Percentiles rank a stretch among this genome's conserved stretches.
These are phyloP conservation scores for Colletes gigas DNA, from an alignment of 1,140 invertebrate genomes.

Conservation along the genomic window DNA sequence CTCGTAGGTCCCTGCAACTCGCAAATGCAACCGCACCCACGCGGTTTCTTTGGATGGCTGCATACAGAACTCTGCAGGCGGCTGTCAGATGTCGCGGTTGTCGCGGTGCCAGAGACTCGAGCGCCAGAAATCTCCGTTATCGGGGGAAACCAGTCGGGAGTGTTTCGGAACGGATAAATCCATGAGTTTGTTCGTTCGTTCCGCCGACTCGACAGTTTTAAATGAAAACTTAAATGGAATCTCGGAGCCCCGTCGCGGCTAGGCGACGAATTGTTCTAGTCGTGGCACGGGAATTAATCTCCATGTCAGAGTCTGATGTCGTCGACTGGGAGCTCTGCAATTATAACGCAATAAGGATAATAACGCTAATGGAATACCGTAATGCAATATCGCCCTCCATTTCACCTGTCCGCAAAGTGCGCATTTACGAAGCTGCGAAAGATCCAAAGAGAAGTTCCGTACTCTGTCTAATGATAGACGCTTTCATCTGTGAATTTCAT, in stretches of 20 bases:
- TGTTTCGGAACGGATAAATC: too few relatives aligned
- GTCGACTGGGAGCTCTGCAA: constrained; percentile 6
- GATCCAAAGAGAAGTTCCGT: constrained; percentile 6
- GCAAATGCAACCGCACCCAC: neutral
- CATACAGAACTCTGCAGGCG: constrained; percentile 21
- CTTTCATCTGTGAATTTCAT: neutral
- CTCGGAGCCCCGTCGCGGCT: neutral
- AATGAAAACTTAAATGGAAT: neutral
- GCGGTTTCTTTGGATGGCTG: constrained; percentile 3
- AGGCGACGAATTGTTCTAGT: neutral
- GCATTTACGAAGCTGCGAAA: neutral
- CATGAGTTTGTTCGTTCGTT: neutral
- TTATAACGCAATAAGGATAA: constrained; percentile 37
- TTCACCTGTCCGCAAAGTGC: neutral
- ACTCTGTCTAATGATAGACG: neutral
- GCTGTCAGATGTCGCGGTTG: constrained; percentile 57
- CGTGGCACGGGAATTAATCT: constrained; percentile 21
- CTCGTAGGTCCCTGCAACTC: neutral
- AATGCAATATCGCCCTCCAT: constrained; percentile 4
- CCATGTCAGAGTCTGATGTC: too few relatives aligned
- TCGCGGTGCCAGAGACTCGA: constrained; percentile 16
- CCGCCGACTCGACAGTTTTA: too few relatives aligned
- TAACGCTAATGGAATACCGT: constrained; percentile 11
- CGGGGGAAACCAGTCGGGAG: neutral
- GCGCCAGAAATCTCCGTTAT: constrained; percentile 32